A percentile compares a stretch with the other conserved stretches of the same genome.
These are phyloP conservation scores for Drosophila bipectinata DNA, from an alignment of 1,140 invertebrate species.

Conservation along the genomic window DNA sequence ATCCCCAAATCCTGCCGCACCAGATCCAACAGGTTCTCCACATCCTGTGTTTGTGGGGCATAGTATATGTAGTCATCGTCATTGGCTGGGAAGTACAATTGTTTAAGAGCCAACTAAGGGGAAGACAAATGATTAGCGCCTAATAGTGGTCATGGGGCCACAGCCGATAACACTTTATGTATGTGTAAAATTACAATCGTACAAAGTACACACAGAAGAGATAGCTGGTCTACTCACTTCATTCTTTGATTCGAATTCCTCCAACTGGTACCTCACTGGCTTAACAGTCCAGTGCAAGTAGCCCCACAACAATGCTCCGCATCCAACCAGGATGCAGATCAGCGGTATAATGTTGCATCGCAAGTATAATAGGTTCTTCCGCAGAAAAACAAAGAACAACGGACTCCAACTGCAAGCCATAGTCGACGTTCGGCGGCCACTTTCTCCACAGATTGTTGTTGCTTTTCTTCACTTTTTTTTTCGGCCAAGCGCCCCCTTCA, in stretches of 20 bases:
- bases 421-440: not conserved
- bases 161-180: constrained; percentile 2
- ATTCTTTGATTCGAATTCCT: constrained; percentile 47
- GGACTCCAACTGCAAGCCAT: constrained; percentile 52
- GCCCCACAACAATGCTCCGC: constrained; percentile 6
- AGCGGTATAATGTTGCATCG: constrained; percentile 25
- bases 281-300: constrained; percentile 53
- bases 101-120: constrained; percentile 29
- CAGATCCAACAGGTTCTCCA: constrained; percentile 70
- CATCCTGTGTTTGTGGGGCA: constrained; percentile 71
- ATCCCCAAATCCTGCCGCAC: constrained; percentile 78
- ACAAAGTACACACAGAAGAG: not conserved
- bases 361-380: constrained; percentile 58
- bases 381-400: constrained; percentile 59
- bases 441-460: not conserved
- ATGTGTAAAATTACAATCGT: not conserved
- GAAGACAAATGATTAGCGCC: not conserved
- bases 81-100: constrained; percentile 56
- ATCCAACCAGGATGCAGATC: constrained; percentile 5
- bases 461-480: not conserved
- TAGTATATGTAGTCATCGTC: constrained; percentile 78
- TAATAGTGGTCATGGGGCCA: constrained; percentile 4
- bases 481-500: constrained; percentile 8
- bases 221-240: constrained; percentile 47
- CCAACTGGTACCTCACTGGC: not conserved